Percentiles rank a stretch among this genome's conserved stretches.
Evolutionary conservation across 2,113 vertebrate species (phyloP).

Genomic region (Neomonachus schauinslandi): DNA sequence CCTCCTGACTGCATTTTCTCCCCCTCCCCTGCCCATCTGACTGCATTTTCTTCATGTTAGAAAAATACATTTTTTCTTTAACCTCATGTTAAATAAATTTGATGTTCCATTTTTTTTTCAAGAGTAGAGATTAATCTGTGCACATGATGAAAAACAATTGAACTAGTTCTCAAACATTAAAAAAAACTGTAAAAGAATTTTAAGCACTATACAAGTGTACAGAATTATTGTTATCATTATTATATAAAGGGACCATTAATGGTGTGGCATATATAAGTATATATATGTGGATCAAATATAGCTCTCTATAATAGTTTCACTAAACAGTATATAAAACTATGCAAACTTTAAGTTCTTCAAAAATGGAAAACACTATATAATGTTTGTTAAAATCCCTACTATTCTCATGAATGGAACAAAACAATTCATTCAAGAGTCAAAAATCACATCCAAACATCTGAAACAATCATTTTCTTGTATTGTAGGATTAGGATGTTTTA

Average conservation of each 20-base stretch:
- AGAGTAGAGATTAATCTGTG: neutral
- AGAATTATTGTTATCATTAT: neutral
- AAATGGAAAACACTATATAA: constrained; percentile 2
- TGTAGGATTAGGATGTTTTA: neutral
- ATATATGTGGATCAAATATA: neutral
- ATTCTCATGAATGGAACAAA: constrained; percentile 65
- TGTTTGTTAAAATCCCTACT: constrained; percentile 47
- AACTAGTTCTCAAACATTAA: neutral
- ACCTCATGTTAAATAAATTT: constrained; percentile 14
- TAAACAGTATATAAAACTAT: neutral
- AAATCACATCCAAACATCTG: neutral
- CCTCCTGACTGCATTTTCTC: constrained; percentile 61
- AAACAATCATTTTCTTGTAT: constrained; percentile 63
- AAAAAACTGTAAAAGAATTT: neutral
- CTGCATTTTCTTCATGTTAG: constrained; percentile 62
- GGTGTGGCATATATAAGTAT: neutral
- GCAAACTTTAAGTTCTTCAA: constrained; percentile 3
- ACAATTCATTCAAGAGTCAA: constrained; percentile 33
- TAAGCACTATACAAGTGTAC: neutral
- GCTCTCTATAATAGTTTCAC: neutral
- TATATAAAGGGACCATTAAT: neutral
- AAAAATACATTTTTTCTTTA: constrained; percentile 55
- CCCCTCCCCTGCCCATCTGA: neutral
- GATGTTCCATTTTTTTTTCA: neutral
- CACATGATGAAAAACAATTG: neutral